These are phyloP conservation scores for Brachypodius melanocephalos DNA, from an alignment of 2,113 vertebrate species.

Conservation along the genomic window DNA sequence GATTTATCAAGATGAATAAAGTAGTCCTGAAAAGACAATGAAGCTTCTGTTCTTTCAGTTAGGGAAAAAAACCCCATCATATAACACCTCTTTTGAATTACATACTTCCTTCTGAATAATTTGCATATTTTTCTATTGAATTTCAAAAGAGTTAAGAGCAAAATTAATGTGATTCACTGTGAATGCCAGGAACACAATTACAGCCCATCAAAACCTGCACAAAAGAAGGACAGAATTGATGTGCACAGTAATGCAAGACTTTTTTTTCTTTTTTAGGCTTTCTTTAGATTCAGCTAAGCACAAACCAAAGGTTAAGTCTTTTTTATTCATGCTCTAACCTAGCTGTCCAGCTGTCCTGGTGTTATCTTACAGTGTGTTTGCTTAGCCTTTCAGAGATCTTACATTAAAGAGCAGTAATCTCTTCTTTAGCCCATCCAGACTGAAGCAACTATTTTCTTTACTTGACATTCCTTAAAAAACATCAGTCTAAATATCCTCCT, in stretches of 20 bases:
- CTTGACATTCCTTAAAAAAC: background rate
- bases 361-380: background rate
- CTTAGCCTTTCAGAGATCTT: background rate
- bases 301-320: background rate
- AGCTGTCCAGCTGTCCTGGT: background rate
- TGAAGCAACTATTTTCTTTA: background rate
- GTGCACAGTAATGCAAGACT: background rate
- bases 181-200: conserved; percentile 48
- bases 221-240: conserved; percentile 32
- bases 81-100: conserved; percentile 19
- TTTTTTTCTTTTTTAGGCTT: background rate
- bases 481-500: background rate
- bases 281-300: background rate
- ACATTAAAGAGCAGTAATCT: background rate
- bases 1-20: background rate
- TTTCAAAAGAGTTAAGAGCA: conserved; percentile 47
- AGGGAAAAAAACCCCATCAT: background rate
- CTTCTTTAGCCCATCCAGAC: background rate
- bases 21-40: conserved; percentile 9
- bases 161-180: conserved; percentile 58
- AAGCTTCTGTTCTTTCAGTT: background rate
- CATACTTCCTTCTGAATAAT: background rate
- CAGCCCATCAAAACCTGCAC: conserved; percentile 42
- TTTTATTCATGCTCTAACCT: background rate
- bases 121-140: conserved; percentile 36